Evolutionary conservation across 2,797 vertebrate genomes (phyloP).

Genomic region (Ctenopoma multispine): DNA sequence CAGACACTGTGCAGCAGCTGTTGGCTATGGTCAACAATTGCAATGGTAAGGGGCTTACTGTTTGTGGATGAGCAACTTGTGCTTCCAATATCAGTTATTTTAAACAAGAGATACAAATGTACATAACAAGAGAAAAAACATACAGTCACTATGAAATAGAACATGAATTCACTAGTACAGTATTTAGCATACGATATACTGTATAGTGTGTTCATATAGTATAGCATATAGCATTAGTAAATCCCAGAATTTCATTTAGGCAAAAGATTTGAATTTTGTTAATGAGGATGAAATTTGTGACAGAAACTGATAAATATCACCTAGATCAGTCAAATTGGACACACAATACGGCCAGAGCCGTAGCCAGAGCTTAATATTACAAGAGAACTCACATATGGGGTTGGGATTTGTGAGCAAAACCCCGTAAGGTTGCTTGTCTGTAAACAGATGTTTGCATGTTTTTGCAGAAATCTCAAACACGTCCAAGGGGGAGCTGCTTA

Average conservation of each 20-base stretch:
- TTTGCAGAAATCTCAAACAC: conserved; percentile 78
- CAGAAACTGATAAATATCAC: conserved; percentile 2
- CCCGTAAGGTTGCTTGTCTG: conserved; percentile 42
- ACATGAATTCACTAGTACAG: neutral
- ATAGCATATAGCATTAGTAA: conserved; percentile 16
- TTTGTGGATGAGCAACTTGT: neutral
- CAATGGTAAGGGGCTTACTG: conserved; percentile 75
- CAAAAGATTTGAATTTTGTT: conserved; percentile 1
- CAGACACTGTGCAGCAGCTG: conserved; percentile 83
- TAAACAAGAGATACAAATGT: neutral
- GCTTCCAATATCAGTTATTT: neutral
- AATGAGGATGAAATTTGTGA: conserved; percentile 10
- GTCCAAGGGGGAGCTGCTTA: conserved; percentile 71
- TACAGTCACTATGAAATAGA: neutral
- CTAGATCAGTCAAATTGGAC: conserved; percentile 18
- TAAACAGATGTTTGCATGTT: conserved; percentile 54
- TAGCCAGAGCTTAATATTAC: conserved; percentile 27
- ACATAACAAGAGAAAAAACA: neutral
- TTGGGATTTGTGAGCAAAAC: conserved; percentile 45
- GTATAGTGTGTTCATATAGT: neutral
- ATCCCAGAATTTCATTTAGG: neutral
- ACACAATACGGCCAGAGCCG: neutral
- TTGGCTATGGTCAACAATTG: conserved; percentile 82
- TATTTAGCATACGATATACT: neutral
- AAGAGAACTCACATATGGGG: conserved; percentile 44